Evolutionary conservation across 2,888 invertebrate species (phyloP).

Genomic region (Cepaea hortensis): DNA sequence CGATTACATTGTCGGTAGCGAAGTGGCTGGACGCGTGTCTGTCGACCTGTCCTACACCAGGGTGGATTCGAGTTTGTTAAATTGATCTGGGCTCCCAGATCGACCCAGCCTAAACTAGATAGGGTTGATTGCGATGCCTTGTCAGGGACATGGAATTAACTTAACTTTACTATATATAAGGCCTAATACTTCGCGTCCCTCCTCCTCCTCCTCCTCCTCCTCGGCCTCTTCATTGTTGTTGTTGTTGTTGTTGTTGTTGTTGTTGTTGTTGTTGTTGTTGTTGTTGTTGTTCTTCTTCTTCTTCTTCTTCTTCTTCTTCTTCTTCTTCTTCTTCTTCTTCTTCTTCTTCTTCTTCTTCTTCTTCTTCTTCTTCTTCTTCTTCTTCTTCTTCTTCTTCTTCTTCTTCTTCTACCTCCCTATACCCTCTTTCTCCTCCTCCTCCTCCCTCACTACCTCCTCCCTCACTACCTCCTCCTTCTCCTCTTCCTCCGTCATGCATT

Average conservation of each 20-base stretch:
- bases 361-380: conserved; percentile 11
- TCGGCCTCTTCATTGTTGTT: not conserved
- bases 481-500: not conserved
- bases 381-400: not conserved
- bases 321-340: conserved; percentile 4
- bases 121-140: too few species aligned
- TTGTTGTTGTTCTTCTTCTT: conserved; percentile 3
- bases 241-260: not conserved
- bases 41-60: too few species aligned
- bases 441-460: not conserved
- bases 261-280: not conserved
- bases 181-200: not conserved
- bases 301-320: not conserved
- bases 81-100: too few species aligned
- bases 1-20: too few species aligned
- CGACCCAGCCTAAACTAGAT: too few species aligned
- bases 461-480: not conserved
- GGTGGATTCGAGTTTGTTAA: too few species aligned
- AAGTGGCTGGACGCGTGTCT: too few species aligned
- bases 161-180: too few species aligned
- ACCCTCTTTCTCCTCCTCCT: not conserved
- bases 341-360: not conserved
- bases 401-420: not conserved
- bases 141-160: too few species aligned
- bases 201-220: not conserved